Evolutionary conservation across 2,113 vertebrate species (phyloP).

Genomic region (Dinomys branickii): DNA sequence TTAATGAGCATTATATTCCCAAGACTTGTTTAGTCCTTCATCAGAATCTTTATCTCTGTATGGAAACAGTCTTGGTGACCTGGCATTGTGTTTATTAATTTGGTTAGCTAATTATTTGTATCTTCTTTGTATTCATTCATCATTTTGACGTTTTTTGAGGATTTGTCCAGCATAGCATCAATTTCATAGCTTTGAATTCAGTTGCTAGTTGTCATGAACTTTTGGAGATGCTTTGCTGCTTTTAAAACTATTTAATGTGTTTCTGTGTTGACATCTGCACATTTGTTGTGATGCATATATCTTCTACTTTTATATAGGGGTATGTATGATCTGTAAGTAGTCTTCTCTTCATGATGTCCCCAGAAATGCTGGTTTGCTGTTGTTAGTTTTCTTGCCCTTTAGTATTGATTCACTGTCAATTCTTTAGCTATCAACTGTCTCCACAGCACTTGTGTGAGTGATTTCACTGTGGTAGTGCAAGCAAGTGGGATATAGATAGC

Average conservation of each 20-base stretch:
- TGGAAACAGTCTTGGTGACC: not conserved
- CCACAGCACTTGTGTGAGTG: not conserved
- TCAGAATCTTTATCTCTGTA: not conserved
- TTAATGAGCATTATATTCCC: not conserved
- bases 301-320: not conserved
- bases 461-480: not conserved
- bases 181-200: not conserved
- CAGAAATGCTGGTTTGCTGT: not conserved
- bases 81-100: not conserved
- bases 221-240: not conserved
- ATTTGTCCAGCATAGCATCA: not conserved
- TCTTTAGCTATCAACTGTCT: not conserved
- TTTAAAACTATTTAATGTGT: not conserved
- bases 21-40: not conserved
- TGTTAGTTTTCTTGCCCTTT: not conserved
- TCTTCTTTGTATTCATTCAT: not conserved
- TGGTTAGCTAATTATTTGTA: not conserved
- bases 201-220: not conserved
- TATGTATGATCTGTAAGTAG: not conserved
- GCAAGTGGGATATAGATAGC: not conserved
- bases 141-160: not conserved
- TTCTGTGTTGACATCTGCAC: not conserved
- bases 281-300: not conserved
- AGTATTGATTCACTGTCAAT: not conserved
- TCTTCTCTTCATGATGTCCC: not conserved